These are phyloP conservation scores for Anas bahamensis DNA, from an alignment of 2,797 vertebrate genomes.

Conservation along the genomic window DNA sequence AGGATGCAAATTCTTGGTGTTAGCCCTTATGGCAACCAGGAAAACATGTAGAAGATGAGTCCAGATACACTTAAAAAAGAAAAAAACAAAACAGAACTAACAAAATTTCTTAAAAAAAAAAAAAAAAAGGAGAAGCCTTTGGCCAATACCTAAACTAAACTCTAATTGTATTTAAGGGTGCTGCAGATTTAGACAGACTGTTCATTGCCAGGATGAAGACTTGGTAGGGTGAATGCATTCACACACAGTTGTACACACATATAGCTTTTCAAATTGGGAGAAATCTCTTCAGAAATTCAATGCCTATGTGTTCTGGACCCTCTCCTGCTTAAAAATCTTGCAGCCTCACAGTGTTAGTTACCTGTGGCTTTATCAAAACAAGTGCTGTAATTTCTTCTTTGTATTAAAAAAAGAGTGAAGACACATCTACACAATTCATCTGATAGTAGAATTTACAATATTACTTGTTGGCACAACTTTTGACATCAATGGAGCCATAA, in stretches of 20 bases:
- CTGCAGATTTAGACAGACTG: not conserved
- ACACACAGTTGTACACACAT: not conserved
- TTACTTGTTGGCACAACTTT: not conserved
- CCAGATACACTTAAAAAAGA: not conserved
- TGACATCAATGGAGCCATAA: not conserved
- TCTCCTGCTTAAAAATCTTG: not conserved
- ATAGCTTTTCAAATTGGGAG: not conserved
- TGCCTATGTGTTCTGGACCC: not conserved
- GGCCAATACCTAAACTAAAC: not conserved
- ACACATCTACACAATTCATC: not conserved
- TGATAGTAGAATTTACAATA: not conserved
- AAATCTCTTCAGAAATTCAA: not conserved
- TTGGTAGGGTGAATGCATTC: not conserved
- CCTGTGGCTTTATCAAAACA: not conserved
- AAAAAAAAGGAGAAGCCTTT: not conserved
- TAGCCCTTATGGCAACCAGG: not conserved
- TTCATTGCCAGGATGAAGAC: not conserved
- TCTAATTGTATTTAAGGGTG: not conserved
- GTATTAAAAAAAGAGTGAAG: not conserved
- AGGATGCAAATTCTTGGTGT: not conserved
- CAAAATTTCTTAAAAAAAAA: not conserved
- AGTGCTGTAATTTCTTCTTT: not conserved
- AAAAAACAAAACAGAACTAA: not conserved
- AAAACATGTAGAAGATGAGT: not conserved
- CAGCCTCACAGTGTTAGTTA: not conserved